Evolutionary conservation across 2,888 invertebrate species (phyloP).

Genomic region (Allacma fusca): DNA sequence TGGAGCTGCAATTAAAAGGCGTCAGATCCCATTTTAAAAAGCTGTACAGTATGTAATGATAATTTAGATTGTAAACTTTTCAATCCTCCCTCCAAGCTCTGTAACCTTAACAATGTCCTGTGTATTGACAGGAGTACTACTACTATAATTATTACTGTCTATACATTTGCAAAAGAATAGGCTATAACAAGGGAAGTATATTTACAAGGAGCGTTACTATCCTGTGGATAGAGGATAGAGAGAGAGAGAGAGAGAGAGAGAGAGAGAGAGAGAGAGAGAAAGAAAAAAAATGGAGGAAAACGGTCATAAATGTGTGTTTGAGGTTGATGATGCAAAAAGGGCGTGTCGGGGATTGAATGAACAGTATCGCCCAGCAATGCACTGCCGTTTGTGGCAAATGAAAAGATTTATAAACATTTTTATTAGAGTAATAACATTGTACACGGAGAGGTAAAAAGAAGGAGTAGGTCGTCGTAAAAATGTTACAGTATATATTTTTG

Average conservation of each 20-base stretch:
- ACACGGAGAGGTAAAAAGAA: background rate
- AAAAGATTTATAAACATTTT: conserved; percentile 14
- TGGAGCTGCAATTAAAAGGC: too few species aligned
- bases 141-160: too few species aligned
- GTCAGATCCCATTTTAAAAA: too few species aligned
- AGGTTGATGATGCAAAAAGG: conserved; percentile 18
- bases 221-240: too few species aligned
- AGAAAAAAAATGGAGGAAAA: conserved; percentile 3
- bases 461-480: conserved; percentile 16
- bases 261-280: background rate
- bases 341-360: background rate
- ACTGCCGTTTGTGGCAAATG: background rate
- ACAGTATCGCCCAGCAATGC: background rate
- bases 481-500: background rate
- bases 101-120: too few species aligned
- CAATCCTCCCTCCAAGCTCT: too few species aligned
- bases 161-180: too few species aligned
- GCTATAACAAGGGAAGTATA: too few species aligned
- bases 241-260: background rate
- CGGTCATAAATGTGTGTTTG: background rate
- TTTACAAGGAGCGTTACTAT: too few species aligned
- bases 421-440: conserved; percentile 24
- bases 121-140: too few species aligned
- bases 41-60: too few species aligned
- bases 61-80: too few species aligned